Evolutionary conservation across 2,113 vertebrate genomes (phyloP).

Genomic region (Tamias sibiricus): DNA sequence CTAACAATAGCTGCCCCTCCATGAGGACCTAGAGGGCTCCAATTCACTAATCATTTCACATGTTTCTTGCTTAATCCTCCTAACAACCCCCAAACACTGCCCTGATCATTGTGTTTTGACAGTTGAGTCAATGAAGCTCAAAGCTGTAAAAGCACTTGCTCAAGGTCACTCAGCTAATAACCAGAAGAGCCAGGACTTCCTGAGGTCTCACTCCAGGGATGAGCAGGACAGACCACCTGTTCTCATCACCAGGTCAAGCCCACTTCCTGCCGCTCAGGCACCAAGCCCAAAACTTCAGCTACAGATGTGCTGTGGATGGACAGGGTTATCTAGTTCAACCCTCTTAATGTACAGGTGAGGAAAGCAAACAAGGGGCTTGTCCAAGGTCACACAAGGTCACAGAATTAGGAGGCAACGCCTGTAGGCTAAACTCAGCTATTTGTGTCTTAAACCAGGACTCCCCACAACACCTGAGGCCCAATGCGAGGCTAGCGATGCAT

Average conservation of each 20-base stretch:
- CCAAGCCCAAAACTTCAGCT: background rate
- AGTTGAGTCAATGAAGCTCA: background rate
- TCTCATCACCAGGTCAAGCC: background rate
- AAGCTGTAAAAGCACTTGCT: background rate
- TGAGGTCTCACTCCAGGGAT: too few species aligned
- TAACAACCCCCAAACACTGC: background rate
- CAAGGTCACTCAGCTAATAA: constrained; percentile 60
- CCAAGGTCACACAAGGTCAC: constrained; percentile 64
- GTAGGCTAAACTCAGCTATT: background rate
- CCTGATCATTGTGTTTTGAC: background rate
- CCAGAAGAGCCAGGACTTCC: background rate
- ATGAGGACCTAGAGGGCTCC: background rate
- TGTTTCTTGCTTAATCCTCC: background rate
- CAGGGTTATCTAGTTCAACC: background rate
- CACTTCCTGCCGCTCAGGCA: background rate
- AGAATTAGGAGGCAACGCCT: background rate
- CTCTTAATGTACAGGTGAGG: background rate
- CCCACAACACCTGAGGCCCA: background rate
- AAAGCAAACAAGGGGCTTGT: background rate
- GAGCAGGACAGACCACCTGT: background rate
- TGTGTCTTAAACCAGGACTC: background rate
- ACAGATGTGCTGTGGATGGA: background rate
- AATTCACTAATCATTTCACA: rapidly evolving
- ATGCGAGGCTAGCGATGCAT: rapidly evolving
- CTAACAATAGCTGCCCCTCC: rapidly evolving